phyloP scores from a whole-genome alignment of 2,888 invertebrate genomes.

The Thereva nobilitata region DNA sequence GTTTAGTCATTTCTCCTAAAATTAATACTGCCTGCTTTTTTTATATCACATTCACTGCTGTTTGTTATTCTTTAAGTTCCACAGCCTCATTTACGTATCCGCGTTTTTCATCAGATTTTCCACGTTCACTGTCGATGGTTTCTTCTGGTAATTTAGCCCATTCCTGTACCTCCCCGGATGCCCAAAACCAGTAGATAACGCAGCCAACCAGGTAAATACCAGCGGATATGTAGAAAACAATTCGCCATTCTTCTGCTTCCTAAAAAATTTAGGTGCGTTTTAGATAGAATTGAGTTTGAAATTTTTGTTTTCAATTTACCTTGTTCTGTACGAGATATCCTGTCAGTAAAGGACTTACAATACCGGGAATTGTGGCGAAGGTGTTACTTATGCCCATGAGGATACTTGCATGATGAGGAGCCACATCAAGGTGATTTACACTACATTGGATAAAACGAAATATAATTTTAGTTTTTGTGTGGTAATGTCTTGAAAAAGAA shows the following conservation, averaged over 20 bases:
- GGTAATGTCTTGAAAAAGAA: too few species aligned
- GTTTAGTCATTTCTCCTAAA: neutral
- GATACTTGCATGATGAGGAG: conserved; percentile 88
- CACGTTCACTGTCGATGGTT: conserved; percentile 56
- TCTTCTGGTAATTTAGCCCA: conserved; percentile 68
- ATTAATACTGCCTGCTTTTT: conserved; percentile 17
- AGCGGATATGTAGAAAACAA: conserved; percentile 84
- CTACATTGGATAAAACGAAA: conserved; percentile 57
- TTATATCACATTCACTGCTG: conserved; percentile 7
- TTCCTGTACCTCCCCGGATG: conserved; percentile 79
- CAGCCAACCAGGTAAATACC: conserved; percentile 83
- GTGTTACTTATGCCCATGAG: conserved; percentile 92
- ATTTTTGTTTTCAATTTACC: conserved; percentile 57
- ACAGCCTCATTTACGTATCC: conserved; percentile 54
- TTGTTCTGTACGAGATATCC: conserved; percentile 76
- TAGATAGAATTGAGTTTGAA: neutral
- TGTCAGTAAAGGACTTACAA: conserved; percentile 83
- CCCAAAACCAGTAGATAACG: conserved; percentile 77
- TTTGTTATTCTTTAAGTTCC: conserved; percentile 52
- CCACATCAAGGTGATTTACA: conserved; percentile 85
- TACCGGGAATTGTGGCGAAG: conserved; percentile 87
- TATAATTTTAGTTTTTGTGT: neutral
- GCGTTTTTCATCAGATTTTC: conserved; percentile 54
- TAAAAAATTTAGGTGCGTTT: conserved; percentile 52
- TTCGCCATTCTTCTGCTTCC: conserved; percentile 79